phyloP scores from a whole-genome alignment of 1,140 invertebrate species.

The Calycopis cecrops region DNA sequence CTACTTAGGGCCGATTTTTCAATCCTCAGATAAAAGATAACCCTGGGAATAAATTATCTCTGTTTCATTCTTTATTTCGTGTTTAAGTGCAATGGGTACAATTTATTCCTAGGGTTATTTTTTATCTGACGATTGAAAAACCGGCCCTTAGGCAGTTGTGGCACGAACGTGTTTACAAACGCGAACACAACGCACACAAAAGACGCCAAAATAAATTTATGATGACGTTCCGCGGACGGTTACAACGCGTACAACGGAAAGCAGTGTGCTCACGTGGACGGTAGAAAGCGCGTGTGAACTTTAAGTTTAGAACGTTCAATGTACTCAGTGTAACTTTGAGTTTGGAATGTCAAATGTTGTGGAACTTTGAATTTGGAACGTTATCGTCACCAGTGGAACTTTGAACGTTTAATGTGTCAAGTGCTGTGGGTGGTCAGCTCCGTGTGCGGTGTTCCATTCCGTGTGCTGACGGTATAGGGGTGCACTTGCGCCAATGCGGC shows the following conservation, averaged over 20 bases:
- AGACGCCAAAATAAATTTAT: conserved; percentile 12
- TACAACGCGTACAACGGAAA: conserved; percentile 15
- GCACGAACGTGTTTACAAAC: conserved; percentile 14
- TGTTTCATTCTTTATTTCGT: no score
- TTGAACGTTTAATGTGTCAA: conserved; percentile 12
- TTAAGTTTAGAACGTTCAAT: conserved; percentile 11
- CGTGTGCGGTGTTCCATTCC: conserved; percentile 16
- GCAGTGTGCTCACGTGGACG: conserved; percentile 9
- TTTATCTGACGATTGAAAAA: no score
- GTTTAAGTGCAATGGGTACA: no score
- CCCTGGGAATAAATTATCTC: no score
- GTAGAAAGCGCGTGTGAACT: conserved; percentile 8
- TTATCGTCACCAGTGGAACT: background rate
- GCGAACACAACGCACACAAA: conserved; percentile 15
- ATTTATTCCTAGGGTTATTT: no score
- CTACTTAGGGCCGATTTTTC: no score
- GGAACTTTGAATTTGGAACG: conserved; percentile 17
- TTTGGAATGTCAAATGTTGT: conserved; percentile 17
- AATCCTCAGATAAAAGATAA: no score
- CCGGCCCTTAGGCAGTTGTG: no score
- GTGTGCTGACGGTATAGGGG: conserved; percentile 52
- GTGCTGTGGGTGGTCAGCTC: conserved; percentile 13
- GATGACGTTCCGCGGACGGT: conserved; percentile 19
- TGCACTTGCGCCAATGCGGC: conserved; percentile 63
- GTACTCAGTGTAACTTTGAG: background rate